Base-by-base conservation (phyloP, 2,113 vertebrate genomes). In the Chelonoidis abingdonii region DNA sequence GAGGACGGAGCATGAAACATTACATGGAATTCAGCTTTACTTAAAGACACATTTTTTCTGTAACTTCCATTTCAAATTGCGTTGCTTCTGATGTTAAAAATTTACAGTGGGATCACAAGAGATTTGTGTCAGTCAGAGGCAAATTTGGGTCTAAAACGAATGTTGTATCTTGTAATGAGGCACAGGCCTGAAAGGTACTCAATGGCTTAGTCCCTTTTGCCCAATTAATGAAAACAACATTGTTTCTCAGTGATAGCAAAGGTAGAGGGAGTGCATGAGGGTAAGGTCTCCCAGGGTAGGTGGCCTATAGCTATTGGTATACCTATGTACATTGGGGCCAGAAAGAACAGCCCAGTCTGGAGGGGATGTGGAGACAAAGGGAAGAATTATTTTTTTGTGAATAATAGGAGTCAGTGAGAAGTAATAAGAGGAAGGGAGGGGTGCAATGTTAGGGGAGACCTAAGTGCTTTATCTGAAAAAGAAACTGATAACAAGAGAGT, bases 131-230 rank as follows among this genome's bases (percentile, higher is more conserved):
- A 94, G 89, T 89, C 3, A 76, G 35, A 80, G 62, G 44, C 27
- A 79, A 80, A 72, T 69, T 38, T 16, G 6, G 80, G 11, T 90
- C 93, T 90, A 82, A 5, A 49, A 27, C 82, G 31, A 72, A 78
- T 81, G 16, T 19, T 50, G 47, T 78, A 29, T 7, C 49, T 95
- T 96, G 82, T 78, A 94, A 93, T 93, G 62, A 92, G 87, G 10
- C 9, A 84, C 17, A n/a, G 12, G 29, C 2, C 82, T 92, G 4
- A 85, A 35, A 87, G 11, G 44, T 65, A 87, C 17, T 69, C 2
- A 0, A n/a, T 62, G 38, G 25, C 22, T 44, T 38, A 19, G 5
- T 87, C 9, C 76, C 62, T 84, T 91, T 87, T 65, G 31, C 87
- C 83, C 76, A 89, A 65, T 49, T 22, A 89, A 17, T 29, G 41